A percentile compares a stretch with the other conserved stretches of the same genome.
Conservation (phyloP, 2,113 vertebrate genomes). For the Peromyscus polionotus region DNA sequence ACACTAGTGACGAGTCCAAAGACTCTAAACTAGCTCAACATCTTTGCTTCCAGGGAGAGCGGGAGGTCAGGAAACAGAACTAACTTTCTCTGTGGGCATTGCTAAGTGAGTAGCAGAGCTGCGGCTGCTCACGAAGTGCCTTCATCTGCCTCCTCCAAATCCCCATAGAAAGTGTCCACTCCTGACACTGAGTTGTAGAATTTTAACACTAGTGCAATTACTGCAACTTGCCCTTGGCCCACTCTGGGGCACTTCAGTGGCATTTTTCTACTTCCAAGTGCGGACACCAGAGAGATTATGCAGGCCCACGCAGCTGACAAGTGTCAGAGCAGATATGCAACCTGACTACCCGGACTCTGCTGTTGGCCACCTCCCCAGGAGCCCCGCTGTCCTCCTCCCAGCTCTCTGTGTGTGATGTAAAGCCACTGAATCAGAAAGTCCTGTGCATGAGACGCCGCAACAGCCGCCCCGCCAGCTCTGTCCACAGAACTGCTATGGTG, state of each 20-base stretch:
- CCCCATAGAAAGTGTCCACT: background rate
- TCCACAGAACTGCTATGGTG: background rate
- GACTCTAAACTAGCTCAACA: conserved; percentile 7
- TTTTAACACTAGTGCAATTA: background rate
- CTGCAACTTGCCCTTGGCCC: background rate
- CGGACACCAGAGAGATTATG: background rate
- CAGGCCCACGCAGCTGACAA: background rate
- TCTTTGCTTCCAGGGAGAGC: conserved; percentile 16
- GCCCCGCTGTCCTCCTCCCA: background rate
- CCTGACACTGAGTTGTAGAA: background rate
- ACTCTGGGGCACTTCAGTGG: background rate
- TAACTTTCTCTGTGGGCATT: background rate
- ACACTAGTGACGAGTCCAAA: background rate
- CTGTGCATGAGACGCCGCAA: background rate
- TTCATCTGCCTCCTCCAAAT: background rate
- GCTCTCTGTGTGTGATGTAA: background rate
- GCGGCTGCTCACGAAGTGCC: background rate
- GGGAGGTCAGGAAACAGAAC: background rate
- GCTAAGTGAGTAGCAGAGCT: background rate
- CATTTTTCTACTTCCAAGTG: background rate
- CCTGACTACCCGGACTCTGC: background rate
- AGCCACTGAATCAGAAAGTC: background rate
- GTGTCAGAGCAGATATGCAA: background rate
- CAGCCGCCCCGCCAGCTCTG: background rate
- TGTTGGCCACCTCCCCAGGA: background rate